These are phyloP conservation scores for Drosophila maculinotata DNA, from an alignment of 2,888 invertebrate species.

Conservation along the genomic window DNA sequence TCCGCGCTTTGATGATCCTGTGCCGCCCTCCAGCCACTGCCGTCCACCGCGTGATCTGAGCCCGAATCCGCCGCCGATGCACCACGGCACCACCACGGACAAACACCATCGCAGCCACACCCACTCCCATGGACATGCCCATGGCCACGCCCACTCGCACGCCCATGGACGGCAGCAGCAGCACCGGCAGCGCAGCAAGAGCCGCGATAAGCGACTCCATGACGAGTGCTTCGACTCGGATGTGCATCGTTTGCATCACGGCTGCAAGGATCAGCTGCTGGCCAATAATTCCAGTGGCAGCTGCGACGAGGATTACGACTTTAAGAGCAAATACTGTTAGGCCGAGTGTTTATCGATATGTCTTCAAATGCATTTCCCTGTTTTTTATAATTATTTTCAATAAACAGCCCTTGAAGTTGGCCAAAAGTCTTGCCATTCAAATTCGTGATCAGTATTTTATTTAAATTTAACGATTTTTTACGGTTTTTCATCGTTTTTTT, in stretches of 20 bases:
- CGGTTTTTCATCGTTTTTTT: no score
- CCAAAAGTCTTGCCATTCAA: fast-evolving
- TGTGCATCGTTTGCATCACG: constrained; percentile 72
- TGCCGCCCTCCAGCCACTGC: constrained; percentile 82
- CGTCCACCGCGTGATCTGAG: constrained; percentile 80
- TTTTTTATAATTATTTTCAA: constrained; percentile 17
- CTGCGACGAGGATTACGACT: constrained; percentile 82
- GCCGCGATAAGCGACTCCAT: constrained; percentile 76
- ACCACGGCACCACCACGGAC: constrained; percentile 12
- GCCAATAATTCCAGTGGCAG: constrained; percentile 60
- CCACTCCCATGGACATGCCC: constrained; percentile 28
- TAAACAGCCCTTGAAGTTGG: neutral
- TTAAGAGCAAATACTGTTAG: constrained; percentile 77
- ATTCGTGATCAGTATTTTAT: no score
- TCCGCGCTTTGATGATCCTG: constrained; percentile 82
- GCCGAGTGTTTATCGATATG: neutral
- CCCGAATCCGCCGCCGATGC: constrained; percentile 16
- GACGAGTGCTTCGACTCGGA: constrained; percentile 71
- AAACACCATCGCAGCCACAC: constrained; percentile 37
- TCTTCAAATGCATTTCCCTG: constrained; percentile 5
- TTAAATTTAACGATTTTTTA: no score
- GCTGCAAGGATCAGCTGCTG: constrained; percentile 71
- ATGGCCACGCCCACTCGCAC: constrained; percentile 26
- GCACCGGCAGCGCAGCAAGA: constrained; percentile 70
- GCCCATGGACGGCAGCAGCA: constrained; percentile 48